A percentile compares a stretch with the other conserved stretches of the same genome.
phyloP scores from a whole-genome alignment of 2,888 invertebrate species.

The Ethmia dodecea region DNA sequence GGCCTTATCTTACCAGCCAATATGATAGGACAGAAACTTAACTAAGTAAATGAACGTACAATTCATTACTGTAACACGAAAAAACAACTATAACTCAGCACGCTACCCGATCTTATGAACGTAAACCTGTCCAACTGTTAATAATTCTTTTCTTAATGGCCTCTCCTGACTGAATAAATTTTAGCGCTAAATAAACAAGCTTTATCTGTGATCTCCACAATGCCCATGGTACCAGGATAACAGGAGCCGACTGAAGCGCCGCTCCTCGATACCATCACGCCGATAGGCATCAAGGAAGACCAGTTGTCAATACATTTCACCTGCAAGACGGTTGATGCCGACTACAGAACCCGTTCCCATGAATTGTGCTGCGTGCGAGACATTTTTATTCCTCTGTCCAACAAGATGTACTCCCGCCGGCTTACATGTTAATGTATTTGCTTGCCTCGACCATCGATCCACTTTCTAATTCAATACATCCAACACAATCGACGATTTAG shows the following conservation, averaged over 20 bases:
- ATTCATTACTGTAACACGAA: conserved; percentile 52
- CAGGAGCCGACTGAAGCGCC: conserved; percentile 71
- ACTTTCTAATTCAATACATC: conserved; percentile 38
- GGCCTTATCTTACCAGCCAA: background rate
- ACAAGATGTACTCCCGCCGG: conserved; percentile 43
- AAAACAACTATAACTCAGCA: conserved; percentile 43
- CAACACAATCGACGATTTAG: conserved; percentile 15
- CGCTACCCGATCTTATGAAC: conserved; percentile 51
- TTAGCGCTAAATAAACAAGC: conserved; percentile 72
- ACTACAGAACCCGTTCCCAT: conserved; percentile 67
- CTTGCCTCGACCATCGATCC: conserved; percentile 28
- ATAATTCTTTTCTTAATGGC: conserved; percentile 66
- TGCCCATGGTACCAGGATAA: conserved; percentile 52
- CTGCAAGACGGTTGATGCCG: conserved; percentile 58
- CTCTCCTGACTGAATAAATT: conserved; percentile 65
- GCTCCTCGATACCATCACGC: conserved; percentile 70
- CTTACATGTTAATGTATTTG: conserved; percentile 57
- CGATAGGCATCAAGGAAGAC: conserved; percentile 76
- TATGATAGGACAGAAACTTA: background rate
- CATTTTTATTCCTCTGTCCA: conserved; percentile 66
- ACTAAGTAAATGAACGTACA: conserved; percentile 50
- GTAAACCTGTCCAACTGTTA: conserved; percentile 60
- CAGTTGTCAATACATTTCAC: conserved; percentile 76
- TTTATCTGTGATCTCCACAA: conserved; percentile 69
- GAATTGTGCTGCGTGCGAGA: conserved; percentile 62